A percentile compares a stretch with the other conserved stretches of the same genome.
Evolutionary conservation across 2,888 invertebrate species (phyloP).

Genomic region (Balanococcus diminutus): DNA sequence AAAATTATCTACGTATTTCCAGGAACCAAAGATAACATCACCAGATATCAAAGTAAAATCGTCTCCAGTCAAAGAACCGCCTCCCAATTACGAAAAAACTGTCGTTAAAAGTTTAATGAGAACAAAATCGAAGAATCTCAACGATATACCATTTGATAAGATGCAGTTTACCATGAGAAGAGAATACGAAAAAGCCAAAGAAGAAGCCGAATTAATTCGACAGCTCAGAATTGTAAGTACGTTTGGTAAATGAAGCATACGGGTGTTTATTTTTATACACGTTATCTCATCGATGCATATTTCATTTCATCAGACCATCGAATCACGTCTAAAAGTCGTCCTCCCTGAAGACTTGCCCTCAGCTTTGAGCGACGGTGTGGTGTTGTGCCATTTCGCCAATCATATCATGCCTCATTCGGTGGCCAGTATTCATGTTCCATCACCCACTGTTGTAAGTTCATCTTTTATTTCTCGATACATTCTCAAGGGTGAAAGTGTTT

Average conservation of each 20-base stretch:
- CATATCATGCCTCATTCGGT: constrained; percentile 89
- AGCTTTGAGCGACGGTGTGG: constrained; percentile 88
- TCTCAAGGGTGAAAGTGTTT: neutral
- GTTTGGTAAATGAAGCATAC: neutral
- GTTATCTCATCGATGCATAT: constrained; percentile 44
- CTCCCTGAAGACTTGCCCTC: constrained; percentile 85
- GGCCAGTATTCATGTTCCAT: constrained; percentile 92
- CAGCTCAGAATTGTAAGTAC: constrained; percentile 78
- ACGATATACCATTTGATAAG: constrained; percentile 65
- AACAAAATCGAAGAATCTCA: constrained; percentile 2
- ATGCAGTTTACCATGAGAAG: constrained; percentile 90
- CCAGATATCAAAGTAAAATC: constrained; percentile 30
- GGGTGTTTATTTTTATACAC: neutral
- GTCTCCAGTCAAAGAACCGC: neutral
- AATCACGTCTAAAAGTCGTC: constrained; percentile 85
- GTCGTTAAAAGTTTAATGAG: neutral
- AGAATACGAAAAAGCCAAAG: constrained; percentile 88
- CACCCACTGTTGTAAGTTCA: constrained; percentile 81
- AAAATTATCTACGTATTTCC: neutral
- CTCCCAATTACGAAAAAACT: neutral
- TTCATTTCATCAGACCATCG: constrained; percentile 74
- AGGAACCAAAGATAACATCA: constrained; percentile 58
- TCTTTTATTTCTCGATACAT: neutral
- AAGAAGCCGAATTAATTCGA: constrained; percentile 83
- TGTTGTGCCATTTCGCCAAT: constrained; percentile 92